phyloP scores from a whole-genome alignment of 2,888 invertebrate genomes.

The Pollenia angustigena region DNA sequence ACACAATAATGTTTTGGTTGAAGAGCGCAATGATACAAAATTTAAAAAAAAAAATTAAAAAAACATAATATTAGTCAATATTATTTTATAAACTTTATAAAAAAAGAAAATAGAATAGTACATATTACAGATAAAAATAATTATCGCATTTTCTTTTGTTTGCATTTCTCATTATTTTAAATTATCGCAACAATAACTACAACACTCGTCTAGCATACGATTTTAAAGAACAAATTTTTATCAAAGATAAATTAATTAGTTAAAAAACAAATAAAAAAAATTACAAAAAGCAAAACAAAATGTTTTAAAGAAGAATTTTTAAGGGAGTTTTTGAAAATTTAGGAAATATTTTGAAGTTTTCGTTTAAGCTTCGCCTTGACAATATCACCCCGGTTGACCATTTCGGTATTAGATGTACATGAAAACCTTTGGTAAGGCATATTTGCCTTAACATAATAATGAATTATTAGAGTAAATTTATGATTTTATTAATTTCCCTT shows the following conservation, averaged over 20 bases:
- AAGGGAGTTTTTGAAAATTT: not conserved
- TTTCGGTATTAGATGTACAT: too few relatives aligned
- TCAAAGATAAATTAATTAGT: conserved; percentile 16
- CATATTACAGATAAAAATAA: conserved; percentile 23
- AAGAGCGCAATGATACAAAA: conserved; percentile 44
- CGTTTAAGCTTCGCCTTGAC: too few relatives aligned
- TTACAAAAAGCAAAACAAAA: conserved; percentile 48
- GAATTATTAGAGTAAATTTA: too few relatives aligned
- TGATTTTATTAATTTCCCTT: too few relatives aligned
- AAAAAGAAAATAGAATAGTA: conserved; percentile 26
- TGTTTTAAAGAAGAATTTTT: conserved; percentile 7
- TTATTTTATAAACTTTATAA: conserved; percentile 4
- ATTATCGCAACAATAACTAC: conserved; percentile 10
- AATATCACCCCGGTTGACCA: too few relatives aligned
- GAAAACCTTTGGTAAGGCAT: too few relatives aligned
- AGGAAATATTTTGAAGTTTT: too few relatives aligned
- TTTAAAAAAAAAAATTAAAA: conserved; percentile 23
- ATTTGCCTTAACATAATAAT: too few relatives aligned
- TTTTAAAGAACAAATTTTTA: conserved; percentile 32
- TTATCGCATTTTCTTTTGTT: conserved; percentile 13
- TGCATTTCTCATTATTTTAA: conserved; percentile 19
- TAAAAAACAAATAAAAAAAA: not conserved
- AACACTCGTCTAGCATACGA: conserved; percentile 63
- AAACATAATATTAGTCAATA: conserved; percentile 44
- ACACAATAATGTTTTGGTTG: conserved; percentile 30